Evolutionary conservation across 2,888 invertebrate genomes (phyloP).

Genomic region (Candidula unifasciata): DNA sequence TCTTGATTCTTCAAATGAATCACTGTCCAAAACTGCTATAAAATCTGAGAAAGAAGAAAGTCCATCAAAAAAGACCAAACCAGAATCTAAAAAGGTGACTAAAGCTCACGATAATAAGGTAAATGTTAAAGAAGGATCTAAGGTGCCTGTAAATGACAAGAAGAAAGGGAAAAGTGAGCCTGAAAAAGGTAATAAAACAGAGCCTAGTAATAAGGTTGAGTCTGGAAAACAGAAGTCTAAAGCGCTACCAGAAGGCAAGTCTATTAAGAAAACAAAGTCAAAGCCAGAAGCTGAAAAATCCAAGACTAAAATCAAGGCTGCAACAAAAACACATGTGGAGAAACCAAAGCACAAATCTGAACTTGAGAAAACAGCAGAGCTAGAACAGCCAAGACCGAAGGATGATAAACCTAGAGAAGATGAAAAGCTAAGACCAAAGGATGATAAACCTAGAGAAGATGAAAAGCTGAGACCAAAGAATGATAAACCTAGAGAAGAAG

Average conservation of each 20-base stretch:
- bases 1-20: constrained; percentile 36
- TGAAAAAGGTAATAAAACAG: constrained; percentile 8
- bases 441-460: not conserved
- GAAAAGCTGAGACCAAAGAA: not conserved
- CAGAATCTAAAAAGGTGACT: constrained; percentile 41
- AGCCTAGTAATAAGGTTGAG: not conserved
- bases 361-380: not conserved
- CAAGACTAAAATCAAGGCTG: not conserved
- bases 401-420: not conserved
- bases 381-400: not conserved
- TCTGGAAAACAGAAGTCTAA: constrained; percentile 4
- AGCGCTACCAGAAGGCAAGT: constrained; percentile 13
- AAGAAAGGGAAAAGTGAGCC: constrained; percentile 17
- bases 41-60: constrained; percentile 48
- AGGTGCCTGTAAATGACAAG: not conserved
- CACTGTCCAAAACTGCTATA: constrained; percentile 33
- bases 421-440: not conserved
- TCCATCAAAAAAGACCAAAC: constrained; percentile 49
- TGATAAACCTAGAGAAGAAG: not conserved
- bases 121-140: constrained; percentile 19
- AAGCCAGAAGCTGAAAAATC: constrained; percentile 14
- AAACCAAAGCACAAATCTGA: not conserved
- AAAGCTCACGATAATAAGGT: constrained; percentile 20
- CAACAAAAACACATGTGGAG: not conserved
- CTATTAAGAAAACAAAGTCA: not conserved